Evolutionary conservation across 2,888 invertebrate genomes (phyloP), one percentile per base, ranked within the genome.

Genomic region (Aleiodes leptofemur): DNA sequence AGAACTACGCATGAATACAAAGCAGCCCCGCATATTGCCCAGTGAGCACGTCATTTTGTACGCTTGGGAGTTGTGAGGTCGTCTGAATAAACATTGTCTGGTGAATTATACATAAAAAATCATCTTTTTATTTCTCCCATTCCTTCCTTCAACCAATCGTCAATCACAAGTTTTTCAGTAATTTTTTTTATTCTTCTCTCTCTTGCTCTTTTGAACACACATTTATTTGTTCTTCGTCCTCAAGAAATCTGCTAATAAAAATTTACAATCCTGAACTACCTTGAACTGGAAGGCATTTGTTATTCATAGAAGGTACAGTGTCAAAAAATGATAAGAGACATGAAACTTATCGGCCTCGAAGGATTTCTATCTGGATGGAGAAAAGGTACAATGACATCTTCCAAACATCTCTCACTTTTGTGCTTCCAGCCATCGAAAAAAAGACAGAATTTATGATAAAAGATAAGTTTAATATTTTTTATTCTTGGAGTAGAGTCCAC

Each of bases 11-110:
- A 81, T 79, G 80, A 80, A 80, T 83, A 83, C 83, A 84, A 86
- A 86, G 84, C 86, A 88, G 88, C 88, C 88, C 88, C 88, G 89
- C 89, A 88, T 88, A 87, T 88, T 87, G 87, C 88, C 88, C 89
- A 88, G 92, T 92, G 92, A 92, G 91, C 92, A 92, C 92, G 92
- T 92, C 92, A 89, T 91, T 94, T 94, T 93, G 93, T 92, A 92
- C 92, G 94, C 93, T 93, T 93, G 93, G 93, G 91, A 91, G 91
- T 93, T 93, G 93, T 93, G 93, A 93, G 93, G 93, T 93, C 93
- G 93, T 93, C 93, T 92, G 93, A 93, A 93, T 93, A 93, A 93
- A 91, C 90, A 90, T 90, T 91, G 91, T 91, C 91, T 91, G 91
- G 91, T 91, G 90, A 91, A 91, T 90, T 90, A 90, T 89, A 89